A percentile compares a stretch with the other conserved stretches of the same genome.
phyloP scores from a whole-genome alignment of 1,140 invertebrate species.

The Hycleus phaleratus region DNA sequence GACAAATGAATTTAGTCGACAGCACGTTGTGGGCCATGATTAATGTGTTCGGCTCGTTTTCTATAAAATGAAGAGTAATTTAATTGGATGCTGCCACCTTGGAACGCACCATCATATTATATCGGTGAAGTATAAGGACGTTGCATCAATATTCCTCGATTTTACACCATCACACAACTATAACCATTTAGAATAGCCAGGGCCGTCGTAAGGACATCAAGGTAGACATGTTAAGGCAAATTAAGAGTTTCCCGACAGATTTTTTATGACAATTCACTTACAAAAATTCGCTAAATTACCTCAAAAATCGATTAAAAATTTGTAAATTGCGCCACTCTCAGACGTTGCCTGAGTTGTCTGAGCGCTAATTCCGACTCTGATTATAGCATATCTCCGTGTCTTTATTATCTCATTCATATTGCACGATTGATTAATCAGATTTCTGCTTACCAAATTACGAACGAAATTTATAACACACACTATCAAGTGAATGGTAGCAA shows the following conservation, averaged over 20 bases:
- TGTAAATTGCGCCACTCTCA: too few species aligned
- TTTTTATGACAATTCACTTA: too few species aligned
- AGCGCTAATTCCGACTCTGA: too few species aligned
- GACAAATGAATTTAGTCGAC: constrained; percentile 28
- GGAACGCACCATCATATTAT: constrained; percentile 12
- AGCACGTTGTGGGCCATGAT: constrained; percentile 19
- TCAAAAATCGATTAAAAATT: too few species aligned
- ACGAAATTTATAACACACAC: constrained; percentile 8
- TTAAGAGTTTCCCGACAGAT: not conserved
- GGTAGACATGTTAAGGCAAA: not conserved
- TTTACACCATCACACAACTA: too few species aligned
- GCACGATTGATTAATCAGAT: constrained; percentile 14
- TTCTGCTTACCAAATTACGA: constrained; percentile 13
- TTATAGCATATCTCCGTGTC: constrained; percentile 1
- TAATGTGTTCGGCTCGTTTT: constrained; percentile 22
- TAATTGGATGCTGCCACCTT: constrained; percentile 21
- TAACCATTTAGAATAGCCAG: too few species aligned
- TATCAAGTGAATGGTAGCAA: too few species aligned
- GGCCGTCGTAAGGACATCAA: too few species aligned
- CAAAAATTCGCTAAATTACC: too few species aligned
- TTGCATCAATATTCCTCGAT: constrained; percentile 4
- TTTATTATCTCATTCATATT: constrained; percentile 9
- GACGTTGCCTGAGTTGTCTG: too few species aligned
- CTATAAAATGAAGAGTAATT: constrained; percentile 26
- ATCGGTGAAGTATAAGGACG: constrained; percentile 5